Evolutionary conservation across 2,797 vertebrate species (phyloP).

Genomic region (Sparus aurata): DNA sequence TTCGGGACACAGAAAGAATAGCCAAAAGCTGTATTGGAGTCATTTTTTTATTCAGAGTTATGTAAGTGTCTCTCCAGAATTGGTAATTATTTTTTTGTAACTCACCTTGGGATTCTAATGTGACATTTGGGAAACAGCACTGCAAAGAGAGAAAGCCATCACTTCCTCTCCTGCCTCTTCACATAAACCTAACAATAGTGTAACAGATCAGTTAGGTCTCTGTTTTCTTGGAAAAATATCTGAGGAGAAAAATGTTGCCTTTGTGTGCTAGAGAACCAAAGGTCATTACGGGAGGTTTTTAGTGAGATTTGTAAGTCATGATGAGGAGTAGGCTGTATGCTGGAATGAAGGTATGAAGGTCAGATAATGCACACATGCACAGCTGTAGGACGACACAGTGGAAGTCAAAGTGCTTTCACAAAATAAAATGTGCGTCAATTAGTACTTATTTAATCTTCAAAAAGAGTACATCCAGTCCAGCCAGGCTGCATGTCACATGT

Average conservation of each 20-base stretch:
- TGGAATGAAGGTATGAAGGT: conserved; percentile 62
- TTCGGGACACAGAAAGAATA: conserved; percentile 2
- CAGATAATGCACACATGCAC: conserved; percentile 29
- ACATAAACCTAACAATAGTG: conserved; percentile 35
- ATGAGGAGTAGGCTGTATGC: conserved; percentile 34
- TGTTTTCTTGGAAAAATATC: conserved; percentile 27
- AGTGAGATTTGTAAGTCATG: conserved; percentile 36
- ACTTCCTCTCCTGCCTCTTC: conserved; percentile 23
- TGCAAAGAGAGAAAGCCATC: neutral
- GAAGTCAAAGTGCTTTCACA: neutral
- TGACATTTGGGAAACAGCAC: conserved; percentile 44
- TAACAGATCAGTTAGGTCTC: neutral
- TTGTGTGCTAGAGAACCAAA: conserved; percentile 63
- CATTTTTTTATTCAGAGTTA: conserved; percentile 5
- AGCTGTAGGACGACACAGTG: neutral
- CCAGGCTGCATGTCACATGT: neutral
- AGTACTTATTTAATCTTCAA: neutral
- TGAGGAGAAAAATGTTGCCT: conserved; percentile 46
- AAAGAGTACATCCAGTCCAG: neutral
- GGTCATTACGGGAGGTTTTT: conserved; percentile 54
- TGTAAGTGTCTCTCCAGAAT: conserved; percentile 13
- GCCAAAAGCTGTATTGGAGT: conserved; percentile 16
- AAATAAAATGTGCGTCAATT: neutral
- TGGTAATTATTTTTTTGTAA: neutral
- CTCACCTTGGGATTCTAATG: conserved; percentile 22